Evolutionary conservation across 2,113 vertebrate species (phyloP), one percentile per base, ranked within the genome.

Genomic region (Penelope pileata): DNA sequence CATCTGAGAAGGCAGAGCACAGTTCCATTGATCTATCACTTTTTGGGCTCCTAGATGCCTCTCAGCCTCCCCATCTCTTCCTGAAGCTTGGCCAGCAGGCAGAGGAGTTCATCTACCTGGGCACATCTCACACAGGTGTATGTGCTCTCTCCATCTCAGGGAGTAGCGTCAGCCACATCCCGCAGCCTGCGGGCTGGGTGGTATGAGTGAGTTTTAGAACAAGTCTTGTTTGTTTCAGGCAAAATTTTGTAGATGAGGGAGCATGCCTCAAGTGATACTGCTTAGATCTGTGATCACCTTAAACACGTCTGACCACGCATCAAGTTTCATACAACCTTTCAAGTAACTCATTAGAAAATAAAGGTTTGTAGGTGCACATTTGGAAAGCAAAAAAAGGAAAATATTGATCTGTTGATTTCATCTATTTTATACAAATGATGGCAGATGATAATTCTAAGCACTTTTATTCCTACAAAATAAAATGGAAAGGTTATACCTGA

Each of bases 381-480:
- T 50, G 9, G 42, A 85, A 68, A 79, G 22, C 8, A 76, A 80
- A 27, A 69, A 90, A 88, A 69, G 60, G 34, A 74, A n/a, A 81
- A 13, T 54, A 47, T 24, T 82, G 5, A 36, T 26, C 30, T 36
- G 26, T 38, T 50, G 36, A 64, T 64, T 58, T 70, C 19, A 56
- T 90, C 30, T 73, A 7, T 58, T 77, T 73, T 86, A 21, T 29
- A 48, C 1, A 48, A 77, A 14, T 32, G 2, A 23, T 50, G 9
- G 9, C 7, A 66, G 34, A 10, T 50, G 7, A 40, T 56, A 59
- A 4, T 19, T 80, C 42, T 50, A 77, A 9, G 51, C 13, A 7
- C 2, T 29, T 72, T 69, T 80, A 22, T 75, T 90, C 26, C 75
- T 79, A 81, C 7, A 59, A 76, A 86, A 87, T 30, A 40, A 79